phyloP scores from a whole-genome alignment of 2,797 vertebrate species.

The Loriculus beryllinus region DNA sequence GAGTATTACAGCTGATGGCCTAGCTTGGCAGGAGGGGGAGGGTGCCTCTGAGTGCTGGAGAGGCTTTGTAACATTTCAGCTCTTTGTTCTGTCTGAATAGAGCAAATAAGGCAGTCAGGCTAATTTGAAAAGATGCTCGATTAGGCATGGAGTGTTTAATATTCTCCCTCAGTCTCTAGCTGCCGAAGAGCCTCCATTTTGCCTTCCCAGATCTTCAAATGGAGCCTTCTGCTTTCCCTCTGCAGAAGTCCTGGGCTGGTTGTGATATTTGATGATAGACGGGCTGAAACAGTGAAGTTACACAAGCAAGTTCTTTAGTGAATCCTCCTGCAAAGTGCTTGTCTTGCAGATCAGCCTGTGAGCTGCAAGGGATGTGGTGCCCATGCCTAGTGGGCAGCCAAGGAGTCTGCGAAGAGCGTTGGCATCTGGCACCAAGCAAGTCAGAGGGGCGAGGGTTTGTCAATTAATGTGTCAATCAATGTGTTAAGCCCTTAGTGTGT shows the following conservation, averaged over 20 bases:
- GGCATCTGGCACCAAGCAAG: not conserved
- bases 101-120: slow-evolving; percentile 52
- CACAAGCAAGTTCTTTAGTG: not conserved
- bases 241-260: not conserved
- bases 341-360: not conserved
- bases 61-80: slow-evolving; percentile 54
- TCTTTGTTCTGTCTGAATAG: slow-evolving; percentile 64
- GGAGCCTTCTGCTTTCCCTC: not conserved
- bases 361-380: not conserved
- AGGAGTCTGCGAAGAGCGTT: fast-evolving
- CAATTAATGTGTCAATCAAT: not conserved
- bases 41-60: not conserved
- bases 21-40: not conserved
- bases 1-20: not conserved
- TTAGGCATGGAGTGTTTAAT: slow-evolving; percentile 61
- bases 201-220: not conserved
- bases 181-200: slow-evolving; percentile 26
- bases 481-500: not conserved
- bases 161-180: not conserved
- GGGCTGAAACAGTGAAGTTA: not conserved
- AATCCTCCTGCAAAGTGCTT: not conserved
- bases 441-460: not conserved
- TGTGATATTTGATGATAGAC: not conserved
- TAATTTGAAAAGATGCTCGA: slow-evolving; percentile 63
- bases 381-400: not conserved